phyloP scores from a whole-genome alignment of 2,888 invertebrate species.

The Orthosia incerta region DNA sequence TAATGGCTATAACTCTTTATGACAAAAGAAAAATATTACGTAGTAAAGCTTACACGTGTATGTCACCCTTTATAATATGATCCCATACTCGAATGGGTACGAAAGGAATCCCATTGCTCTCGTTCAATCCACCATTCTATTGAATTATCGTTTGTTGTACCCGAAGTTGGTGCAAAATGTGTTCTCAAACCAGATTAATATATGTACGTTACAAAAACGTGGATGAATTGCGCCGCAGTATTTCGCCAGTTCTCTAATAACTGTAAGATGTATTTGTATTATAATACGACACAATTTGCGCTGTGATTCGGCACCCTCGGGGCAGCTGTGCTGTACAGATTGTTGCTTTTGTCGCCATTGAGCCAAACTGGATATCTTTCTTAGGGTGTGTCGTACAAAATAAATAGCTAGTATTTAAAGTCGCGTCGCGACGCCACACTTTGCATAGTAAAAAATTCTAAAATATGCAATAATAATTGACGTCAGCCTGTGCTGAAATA shows the following conservation, averaged over 20 bases:
- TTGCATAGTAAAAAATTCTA: slow-evolving; percentile 55
- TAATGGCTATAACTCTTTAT: slow-evolving; percentile 64
- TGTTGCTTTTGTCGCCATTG: slow-evolving; percentile 54
- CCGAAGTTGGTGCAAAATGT: slow-evolving; percentile 62
- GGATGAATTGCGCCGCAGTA: slow-evolving; percentile 22
- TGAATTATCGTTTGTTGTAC: slow-evolving; percentile 66
- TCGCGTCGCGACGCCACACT: slow-evolving; percentile 43
- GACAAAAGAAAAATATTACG: slow-evolving; percentile 66
- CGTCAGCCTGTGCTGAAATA: slow-evolving; percentile 51
- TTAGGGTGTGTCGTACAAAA: slow-evolving; percentile 50
- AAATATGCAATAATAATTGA: slow-evolving; percentile 63
- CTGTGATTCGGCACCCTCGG: slow-evolving; percentile 42
- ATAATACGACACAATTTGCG: slow-evolving; percentile 51
- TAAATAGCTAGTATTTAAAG: slow-evolving; percentile 32
- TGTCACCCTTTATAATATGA: slow-evolving; percentile 62
- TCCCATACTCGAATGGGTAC: slow-evolving; percentile 62
- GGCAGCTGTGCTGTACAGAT: slow-evolving; percentile 65
- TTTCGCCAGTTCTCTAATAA: slow-evolving; percentile 28
- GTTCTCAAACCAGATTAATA: slow-evolving; percentile 57
- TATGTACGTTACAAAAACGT: slow-evolving; percentile 22
- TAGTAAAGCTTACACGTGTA: slow-evolving; percentile 64
- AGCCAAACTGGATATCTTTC: slow-evolving; percentile 58
- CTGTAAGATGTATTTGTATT: slow-evolving; percentile 40
- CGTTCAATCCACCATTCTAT: slow-evolving; percentile 58
- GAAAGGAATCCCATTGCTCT: slow-evolving; percentile 64